A percentile compares a stretch with the other conserved stretches of the same genome.
Conservation (phyloP, 2,797 vertebrate species). For the Enteromius fasciolatus region DNA sequence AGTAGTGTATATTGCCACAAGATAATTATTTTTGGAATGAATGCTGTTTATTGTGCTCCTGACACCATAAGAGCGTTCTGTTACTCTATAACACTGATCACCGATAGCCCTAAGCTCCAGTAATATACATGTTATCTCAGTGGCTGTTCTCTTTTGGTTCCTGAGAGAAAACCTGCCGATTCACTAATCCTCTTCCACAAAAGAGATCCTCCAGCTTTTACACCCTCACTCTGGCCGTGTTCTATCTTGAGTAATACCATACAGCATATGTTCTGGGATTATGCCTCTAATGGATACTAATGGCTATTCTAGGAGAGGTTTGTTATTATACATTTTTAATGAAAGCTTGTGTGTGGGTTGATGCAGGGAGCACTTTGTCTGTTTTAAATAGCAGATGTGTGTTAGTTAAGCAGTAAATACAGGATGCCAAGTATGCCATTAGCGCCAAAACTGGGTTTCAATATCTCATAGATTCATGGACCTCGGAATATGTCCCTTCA, state of each 20-base stretch:
- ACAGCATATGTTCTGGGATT: conserved; percentile 29
- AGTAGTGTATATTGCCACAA: neutral
- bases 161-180: conserved; percentile 42
- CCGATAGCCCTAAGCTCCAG: neutral
- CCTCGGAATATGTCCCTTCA: neutral
- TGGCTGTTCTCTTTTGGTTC: neutral
- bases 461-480: neutral
- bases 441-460: neutral
- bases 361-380: conserved; percentile 4
- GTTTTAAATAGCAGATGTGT: conserved; percentile 9
- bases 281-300: conserved; percentile 44
- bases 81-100: neutral
- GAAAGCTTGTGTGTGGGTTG: conserved; percentile 34
- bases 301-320: conserved; percentile 43
- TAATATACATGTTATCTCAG: neutral
- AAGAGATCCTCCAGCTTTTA: conserved; percentile 24
- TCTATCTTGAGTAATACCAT: conserved; percentile 9
- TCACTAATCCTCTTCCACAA: conserved; percentile 37
- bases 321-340: conserved; percentile 48
- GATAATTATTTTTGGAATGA: neutral
- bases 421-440: neutral
- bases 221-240: conserved; percentile 4
- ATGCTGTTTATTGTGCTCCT: neutral
- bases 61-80: neutral
- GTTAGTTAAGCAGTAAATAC: conserved; percentile 21